Conservation (phyloP, 2,888 invertebrate species). For the Scaptomyza caliginosa region DNA sequence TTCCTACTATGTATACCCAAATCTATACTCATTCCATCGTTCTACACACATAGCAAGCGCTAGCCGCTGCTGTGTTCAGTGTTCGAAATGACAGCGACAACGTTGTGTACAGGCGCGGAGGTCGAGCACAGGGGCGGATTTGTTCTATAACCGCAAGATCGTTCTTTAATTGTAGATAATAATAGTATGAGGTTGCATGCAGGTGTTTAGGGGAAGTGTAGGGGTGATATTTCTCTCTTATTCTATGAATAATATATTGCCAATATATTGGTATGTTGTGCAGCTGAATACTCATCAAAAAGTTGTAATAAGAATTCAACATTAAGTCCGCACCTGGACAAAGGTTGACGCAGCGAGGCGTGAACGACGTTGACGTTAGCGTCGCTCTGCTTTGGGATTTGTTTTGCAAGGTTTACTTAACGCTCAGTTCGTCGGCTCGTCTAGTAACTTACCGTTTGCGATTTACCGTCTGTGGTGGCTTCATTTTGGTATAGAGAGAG, state of each 20-base stretch:
- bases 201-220: no score
- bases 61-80: slow-evolving; percentile 2
- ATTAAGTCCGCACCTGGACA: slow-evolving; percentile 29
- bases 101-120: slow-evolving; percentile 28
- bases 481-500: slow-evolving; percentile 1
- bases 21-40: slow-evolving; percentile 10
- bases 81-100: slow-evolving; percentile 42
- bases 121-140: slow-evolving; percentile 43
- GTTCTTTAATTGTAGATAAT: no score
- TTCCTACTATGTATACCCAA: slow-evolving; percentile 30
- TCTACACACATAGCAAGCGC: background rate
- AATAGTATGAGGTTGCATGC: background rate
- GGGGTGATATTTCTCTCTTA: no score
- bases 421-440: slow-evolving; percentile 58
- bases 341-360: slow-evolving; percentile 39
- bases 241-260: no score
- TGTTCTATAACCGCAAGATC: background rate
- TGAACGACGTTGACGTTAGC: slow-evolving; percentile 24
- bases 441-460: slow-evolving; percentile 53
- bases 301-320: no score
- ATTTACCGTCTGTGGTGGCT: slow-evolving; percentile 33
- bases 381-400: slow-evolving; percentile 46
- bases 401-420: slow-evolving; percentile 68
- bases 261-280: no score
- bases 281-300: no score